phyloP scores from a whole-genome alignment of 2,797 vertebrate species.

The Gallirallus australis region DNA sequence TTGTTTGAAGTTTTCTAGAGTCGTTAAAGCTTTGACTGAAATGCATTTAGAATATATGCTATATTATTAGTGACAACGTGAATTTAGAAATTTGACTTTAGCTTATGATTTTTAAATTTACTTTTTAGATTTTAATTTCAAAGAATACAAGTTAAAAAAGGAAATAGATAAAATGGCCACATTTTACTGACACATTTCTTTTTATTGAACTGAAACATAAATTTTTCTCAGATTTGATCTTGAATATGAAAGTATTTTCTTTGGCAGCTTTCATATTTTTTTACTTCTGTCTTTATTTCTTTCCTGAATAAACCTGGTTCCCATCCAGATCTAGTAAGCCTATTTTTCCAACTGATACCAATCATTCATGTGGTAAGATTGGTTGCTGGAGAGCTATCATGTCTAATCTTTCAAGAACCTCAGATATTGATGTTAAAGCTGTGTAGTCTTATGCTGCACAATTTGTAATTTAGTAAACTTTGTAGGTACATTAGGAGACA shows the following conservation, averaged over 20 bases:
- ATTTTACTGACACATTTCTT: not conserved
- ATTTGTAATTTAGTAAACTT: not conserved
- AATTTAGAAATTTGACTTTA: not conserved
- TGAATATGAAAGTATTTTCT: not conserved
- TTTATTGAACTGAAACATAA: not conserved
- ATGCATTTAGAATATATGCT: not conserved
- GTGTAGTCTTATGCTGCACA: not conserved
- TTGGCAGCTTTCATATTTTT: not conserved
- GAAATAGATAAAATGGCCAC: rapidly evolving
- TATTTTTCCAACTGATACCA: not conserved
- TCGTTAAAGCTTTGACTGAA: not conserved
- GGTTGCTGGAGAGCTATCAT: not conserved
- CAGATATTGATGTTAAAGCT: not conserved
- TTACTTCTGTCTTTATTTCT: not conserved
- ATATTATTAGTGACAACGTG: not conserved
- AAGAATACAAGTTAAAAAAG: not conserved
- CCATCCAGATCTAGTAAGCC: not conserved
- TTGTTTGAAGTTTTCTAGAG: not conserved
- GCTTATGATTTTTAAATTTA: not conserved
- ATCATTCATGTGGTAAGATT: not conserved
- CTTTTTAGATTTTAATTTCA: not conserved
- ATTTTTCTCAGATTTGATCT: not conserved
- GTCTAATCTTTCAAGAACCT: not conserved
- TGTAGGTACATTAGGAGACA: not conserved
- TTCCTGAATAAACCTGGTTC: not conserved